These are phyloP conservation scores for Moxostoma hubbsi DNA, from an alignment of 2,797 vertebrate species.

Conservation along the genomic window DNA sequence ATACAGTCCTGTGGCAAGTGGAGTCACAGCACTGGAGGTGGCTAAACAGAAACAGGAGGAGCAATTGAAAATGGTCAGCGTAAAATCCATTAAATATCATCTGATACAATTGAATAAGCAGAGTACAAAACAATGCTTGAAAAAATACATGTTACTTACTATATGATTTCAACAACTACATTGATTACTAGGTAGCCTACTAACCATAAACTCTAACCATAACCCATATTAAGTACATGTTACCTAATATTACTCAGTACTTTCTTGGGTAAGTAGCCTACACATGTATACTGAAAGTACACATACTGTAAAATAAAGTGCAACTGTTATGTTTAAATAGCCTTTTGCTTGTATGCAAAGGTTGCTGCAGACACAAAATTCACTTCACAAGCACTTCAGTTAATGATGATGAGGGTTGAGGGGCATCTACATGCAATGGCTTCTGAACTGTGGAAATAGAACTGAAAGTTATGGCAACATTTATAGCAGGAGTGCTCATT, in stretches of 20 bases:
- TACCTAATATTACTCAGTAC: too few species aligned
- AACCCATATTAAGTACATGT: too few species aligned
- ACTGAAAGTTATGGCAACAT: too few species aligned
- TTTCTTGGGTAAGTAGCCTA: too few species aligned
- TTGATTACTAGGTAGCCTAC: too few species aligned
- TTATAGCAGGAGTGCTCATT: too few species aligned
- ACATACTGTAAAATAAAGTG: not conserved
- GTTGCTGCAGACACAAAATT: not conserved
- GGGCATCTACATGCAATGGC: not conserved
- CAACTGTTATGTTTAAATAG: not conserved
- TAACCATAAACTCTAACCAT: too few species aligned
- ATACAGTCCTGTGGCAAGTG: slow-evolving; percentile 71
- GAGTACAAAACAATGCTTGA: not conserved
- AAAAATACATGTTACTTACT: too few species aligned
- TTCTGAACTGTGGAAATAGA: not conserved
- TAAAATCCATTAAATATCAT: not conserved
- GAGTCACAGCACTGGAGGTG: slow-evolving; percentile 46
- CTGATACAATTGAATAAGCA: not conserved
- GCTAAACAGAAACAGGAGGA: slow-evolving; percentile 68
- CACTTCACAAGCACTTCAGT: not conserved
- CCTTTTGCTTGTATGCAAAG: not conserved
- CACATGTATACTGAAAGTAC: not conserved
- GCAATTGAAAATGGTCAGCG: slow-evolving; percentile 63
- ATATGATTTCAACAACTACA: too few species aligned
- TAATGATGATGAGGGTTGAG: not conserved